A percentile compares a stretch with the other conserved stretches of the same genome.
Conservation (phyloP, 2,113 vertebrate species). For the Sitta europaea region DNA sequence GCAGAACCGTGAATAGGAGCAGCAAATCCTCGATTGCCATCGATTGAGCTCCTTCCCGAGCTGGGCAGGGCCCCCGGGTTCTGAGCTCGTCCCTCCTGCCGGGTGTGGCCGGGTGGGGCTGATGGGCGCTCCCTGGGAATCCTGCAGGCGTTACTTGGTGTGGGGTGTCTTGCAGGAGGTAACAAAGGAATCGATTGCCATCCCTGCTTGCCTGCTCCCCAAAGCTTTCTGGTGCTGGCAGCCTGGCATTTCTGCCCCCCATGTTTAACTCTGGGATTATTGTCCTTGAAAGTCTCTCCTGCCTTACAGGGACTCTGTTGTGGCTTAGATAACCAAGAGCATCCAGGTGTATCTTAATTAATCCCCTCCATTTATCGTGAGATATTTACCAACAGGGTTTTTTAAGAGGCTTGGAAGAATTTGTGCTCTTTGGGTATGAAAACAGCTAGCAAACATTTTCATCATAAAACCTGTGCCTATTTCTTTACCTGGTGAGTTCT, state of each 20-base stretch:
- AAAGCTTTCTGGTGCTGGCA: neutral
- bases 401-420: neutral
- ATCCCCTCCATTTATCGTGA: neutral
- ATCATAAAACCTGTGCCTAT: neutral
- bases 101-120: neutral
- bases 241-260: neutral
- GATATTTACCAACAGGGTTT: neutral
- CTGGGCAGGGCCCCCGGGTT: rapidly evolving
- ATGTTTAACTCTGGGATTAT: neutral
- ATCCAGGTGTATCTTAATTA: neutral
- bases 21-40: neutral
- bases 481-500: neutral
- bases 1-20: neutral
- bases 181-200: neutral
- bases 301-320: neutral
- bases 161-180: neutral
- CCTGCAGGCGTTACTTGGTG: neutral
- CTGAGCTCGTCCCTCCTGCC: neutral
- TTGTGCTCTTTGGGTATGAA: neutral
- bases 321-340: neutral
- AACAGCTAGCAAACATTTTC: neutral
- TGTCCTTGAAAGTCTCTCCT: neutral
- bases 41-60: neutral
- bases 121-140: neutral
- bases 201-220: neutral